These are phyloP conservation scores for Aphelenchoides fujianensis DNA, from an alignment of 1,140 invertebrate species.

Conservation along the genomic window DNA sequence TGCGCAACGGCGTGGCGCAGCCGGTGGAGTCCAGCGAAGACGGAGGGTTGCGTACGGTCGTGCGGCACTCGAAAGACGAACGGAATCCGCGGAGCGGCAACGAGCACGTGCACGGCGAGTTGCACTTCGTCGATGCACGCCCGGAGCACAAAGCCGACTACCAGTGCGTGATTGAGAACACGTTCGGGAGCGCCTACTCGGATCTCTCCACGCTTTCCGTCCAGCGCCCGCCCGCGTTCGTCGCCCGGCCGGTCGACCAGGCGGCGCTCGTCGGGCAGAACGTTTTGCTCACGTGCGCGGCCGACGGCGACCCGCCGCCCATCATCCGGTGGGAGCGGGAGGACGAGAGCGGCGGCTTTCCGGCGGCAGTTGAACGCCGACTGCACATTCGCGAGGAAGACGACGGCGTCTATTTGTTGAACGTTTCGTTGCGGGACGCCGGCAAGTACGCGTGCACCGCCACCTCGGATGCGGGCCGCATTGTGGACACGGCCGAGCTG, in stretches of 20 bases:
- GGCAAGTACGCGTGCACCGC: background rate
- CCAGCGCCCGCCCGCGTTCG: background rate
- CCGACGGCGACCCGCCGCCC: background rate
- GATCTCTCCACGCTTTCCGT: background rate
- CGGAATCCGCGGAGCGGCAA: background rate
- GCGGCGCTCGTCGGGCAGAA: background rate
- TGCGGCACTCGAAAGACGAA: background rate
- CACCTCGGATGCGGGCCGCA: background rate
- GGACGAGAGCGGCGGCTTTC: background rate
- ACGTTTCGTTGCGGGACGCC: background rate
- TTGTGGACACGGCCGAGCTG: background rate
- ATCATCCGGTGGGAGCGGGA: background rate
- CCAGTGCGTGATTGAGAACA: background rate
- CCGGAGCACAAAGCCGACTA: background rate
- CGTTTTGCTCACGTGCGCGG: background rate
- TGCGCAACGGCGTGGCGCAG: background rate
- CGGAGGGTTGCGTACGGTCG: too few species aligned
- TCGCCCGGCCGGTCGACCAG: background rate
- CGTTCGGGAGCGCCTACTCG: background rate
- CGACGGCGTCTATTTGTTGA: constrained; percentile 8
- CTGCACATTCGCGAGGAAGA: constrained; percentile 1
- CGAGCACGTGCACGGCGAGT: background rate
- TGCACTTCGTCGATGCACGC: background rate
- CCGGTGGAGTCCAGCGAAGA: background rate
- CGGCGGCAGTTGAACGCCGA: constrained; percentile 3